Evolutionary conservation across 2,888 invertebrate genomes (phyloP).

Genomic region (Saturnia japonica): DNA sequence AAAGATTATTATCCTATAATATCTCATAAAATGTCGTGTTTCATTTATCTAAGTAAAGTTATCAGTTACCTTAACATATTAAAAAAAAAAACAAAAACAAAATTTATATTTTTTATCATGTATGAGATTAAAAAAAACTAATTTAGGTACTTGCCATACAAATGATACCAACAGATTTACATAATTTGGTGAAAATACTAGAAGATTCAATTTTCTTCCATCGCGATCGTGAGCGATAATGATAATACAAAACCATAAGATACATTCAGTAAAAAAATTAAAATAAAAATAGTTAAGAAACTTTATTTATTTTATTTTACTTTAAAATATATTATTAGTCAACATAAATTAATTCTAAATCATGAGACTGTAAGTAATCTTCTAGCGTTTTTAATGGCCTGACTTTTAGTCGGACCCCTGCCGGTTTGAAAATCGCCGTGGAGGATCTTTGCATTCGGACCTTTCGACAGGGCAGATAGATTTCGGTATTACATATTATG

Average conservation of each 20-base stretch:
- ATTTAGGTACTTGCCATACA: no score
- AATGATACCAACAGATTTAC: background rate
- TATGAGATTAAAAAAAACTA: no score
- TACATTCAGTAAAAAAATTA: background rate
- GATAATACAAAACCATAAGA: background rate
- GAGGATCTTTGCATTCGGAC: slow-evolving; percentile 46
- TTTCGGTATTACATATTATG: slow-evolving; percentile 37
- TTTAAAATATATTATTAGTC: background rate
- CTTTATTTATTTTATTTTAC: background rate
- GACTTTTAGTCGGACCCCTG: slow-evolving; percentile 44
- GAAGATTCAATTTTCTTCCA: background rate
- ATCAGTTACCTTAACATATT: background rate
- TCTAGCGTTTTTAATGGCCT: slow-evolving; percentile 39
- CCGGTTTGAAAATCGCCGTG: slow-evolving; percentile 50
- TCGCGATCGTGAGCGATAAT: background rate
- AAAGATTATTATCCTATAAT: background rate
- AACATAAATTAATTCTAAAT: background rate
- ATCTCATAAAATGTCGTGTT: background rate
- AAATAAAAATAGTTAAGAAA: background rate
- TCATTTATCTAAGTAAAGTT: background rate
- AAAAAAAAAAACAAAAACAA: background rate
- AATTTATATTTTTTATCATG: no score
- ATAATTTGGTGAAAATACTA: background rate
- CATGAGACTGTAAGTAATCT: background rate
- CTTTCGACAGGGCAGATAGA: slow-evolving; percentile 35